Base-by-base conservation (phyloP, 2,888 invertebrate genomes). In the Drosophila anomalata region DNA sequence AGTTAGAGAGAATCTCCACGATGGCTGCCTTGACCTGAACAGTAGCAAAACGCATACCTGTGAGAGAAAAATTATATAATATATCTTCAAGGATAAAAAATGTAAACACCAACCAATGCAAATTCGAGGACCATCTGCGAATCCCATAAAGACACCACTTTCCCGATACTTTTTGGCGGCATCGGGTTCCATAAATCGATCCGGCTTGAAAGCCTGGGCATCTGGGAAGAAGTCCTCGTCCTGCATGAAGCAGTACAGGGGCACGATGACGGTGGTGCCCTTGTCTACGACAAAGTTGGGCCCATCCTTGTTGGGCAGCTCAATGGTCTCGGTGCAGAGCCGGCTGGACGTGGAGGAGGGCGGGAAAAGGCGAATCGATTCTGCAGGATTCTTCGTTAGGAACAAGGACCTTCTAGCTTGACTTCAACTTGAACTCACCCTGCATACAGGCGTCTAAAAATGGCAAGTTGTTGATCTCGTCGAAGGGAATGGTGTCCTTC, bases 21-120 rank as follows among this genome's bases (percentile, higher is more conserved):
- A 90, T 17, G 1, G 89, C 90, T 1, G 89, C 86, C 74, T 92
- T 92, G 0, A 89, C 75, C 78, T 91, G 91, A 0, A 81, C 71
- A 17, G 88, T 2, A 3, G 90, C 92, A 77, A 91, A 92, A 14
- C 87, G 89, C 89, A 90, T 91, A 39, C 92, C 91, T 90, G 20
- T 51, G 26, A n/a, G 50, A 22, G 51, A 66, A 54, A 70, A 42
- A 41, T 8, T 9, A 14, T 9, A 33, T 39, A 2, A 12, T 24
- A 51, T 12, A n/a, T 12, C 7, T 11, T 17, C 3, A 0, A 2
- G 6, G 3, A 20, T 14, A 42, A n/a, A 41, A 11, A 2, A 3
- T 9, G 7, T 3, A n/a, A n/a, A 1, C 2, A 46, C 67, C 47
- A 12, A 90, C 90, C 91, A 52, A 91, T 75, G 62, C 91, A 92